These are phyloP conservation scores for Anabas testudineus DNA, from an alignment of 2,797 vertebrate genomes.

Conservation along the genomic window DNA sequence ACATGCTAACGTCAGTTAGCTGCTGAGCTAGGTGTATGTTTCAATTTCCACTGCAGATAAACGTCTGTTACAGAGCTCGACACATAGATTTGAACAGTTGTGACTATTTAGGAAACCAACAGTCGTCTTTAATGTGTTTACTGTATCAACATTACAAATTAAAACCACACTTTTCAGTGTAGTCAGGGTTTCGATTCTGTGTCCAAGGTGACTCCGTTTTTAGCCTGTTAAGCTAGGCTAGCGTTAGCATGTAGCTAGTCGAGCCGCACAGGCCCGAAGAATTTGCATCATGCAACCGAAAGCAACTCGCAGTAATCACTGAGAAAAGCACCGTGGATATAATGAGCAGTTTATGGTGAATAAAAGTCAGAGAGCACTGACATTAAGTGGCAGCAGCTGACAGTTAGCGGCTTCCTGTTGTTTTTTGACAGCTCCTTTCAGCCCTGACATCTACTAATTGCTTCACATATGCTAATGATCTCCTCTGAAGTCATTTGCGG, in stretches of 20 bases:
- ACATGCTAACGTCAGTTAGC: conserved; percentile 42
- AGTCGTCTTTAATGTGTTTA: rapidly evolving
- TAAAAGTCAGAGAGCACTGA: not conserved
- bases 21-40: not conserved
- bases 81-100: not conserved
- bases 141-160: rapidly evolving
- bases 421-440: conserved; percentile 13
- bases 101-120: not conserved
- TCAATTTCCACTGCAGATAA: conserved; percentile 24
- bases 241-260: conserved; percentile 1
- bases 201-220: conserved; percentile 81
- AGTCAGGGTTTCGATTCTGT: conserved; percentile 49
- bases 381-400: not conserved
- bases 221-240: conserved; percentile 68
- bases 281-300: not conserved
- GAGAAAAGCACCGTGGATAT: not conserved
- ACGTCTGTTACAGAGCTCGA: conserved; percentile 2
- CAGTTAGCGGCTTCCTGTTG: not conserved
- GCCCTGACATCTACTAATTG: conserved; percentile 4
- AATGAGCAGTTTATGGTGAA: too few relatives aligned
- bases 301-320: not conserved
- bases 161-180: not conserved
- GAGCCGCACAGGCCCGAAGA: conserved; percentile 36
- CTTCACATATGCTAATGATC: conserved; percentile 29
- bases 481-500: conserved; percentile 1